Conservation (phyloP, 2,888 invertebrate genomes). For the Himalopsyche tibetana region DNA sequence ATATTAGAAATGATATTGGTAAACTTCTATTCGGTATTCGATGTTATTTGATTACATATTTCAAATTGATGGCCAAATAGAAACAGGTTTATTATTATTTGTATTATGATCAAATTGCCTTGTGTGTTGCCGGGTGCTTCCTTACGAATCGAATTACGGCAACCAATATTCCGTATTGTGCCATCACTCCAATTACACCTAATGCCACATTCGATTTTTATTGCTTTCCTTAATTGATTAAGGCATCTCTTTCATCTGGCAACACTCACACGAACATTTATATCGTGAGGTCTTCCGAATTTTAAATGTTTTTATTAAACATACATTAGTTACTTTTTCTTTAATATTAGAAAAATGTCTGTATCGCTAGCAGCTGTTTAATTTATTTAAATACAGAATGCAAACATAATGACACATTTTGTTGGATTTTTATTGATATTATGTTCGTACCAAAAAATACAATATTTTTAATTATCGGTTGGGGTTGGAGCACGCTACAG, state of each 20-base stretch:
- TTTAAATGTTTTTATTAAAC: too few relatives aligned
- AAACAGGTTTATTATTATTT: constrained; percentile 26
- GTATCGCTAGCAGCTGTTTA: too few relatives aligned
- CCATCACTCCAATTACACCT: constrained; percentile 17
- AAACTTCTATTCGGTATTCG: not conserved
- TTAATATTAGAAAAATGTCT: too few relatives aligned
- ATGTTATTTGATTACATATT: constrained; percentile 19
- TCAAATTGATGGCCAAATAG: constrained; percentile 10
- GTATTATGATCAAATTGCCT: constrained; percentile 16
- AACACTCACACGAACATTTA: not conserved
- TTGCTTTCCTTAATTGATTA: constrained; percentile 54
- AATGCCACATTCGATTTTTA: constrained; percentile 45
- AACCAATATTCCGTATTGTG: constrained; percentile 4
- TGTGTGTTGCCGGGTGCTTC: constrained; percentile 3
- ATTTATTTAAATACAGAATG: too few relatives aligned
- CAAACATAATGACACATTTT: too few relatives aligned
- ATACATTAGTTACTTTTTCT: too few relatives aligned
- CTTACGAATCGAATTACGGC: constrained; percentile 10
- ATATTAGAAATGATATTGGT: not conserved
- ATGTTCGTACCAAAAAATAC: too few relatives aligned
- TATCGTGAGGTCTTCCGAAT: not conserved
- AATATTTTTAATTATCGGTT: too few relatives aligned
- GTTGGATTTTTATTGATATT: too few relatives aligned
- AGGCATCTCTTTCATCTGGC: constrained; percentile 14
- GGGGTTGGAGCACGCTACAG: too few relatives aligned